Conservation (phyloP, 2,797 vertebrate species). For the Coilia nasus region DNA sequence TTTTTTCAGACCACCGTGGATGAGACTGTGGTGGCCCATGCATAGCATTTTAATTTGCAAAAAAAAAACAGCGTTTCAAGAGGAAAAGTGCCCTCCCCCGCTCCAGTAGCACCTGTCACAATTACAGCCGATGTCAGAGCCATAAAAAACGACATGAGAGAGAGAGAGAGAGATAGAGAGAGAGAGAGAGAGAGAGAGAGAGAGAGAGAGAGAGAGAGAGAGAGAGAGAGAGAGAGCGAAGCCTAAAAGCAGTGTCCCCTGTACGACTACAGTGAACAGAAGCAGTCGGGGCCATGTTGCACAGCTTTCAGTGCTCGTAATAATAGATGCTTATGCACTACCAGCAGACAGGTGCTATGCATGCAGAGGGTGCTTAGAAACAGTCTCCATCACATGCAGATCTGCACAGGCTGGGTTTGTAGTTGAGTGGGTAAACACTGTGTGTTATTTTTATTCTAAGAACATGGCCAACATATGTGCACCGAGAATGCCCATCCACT, state of each 20-base stretch:
- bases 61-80: background rate
- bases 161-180: too few relatives aligned
- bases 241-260: background rate
- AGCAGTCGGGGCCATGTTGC: background rate
- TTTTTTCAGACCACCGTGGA: background rate
- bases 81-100: conserved; percentile 35
- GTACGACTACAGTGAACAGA: background rate
- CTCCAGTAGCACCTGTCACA: conserved; percentile 41
- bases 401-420: background rate
- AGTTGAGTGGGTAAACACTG: background rate
- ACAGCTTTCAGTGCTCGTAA: background rate
- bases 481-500: too few relatives aligned
- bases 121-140: conserved; percentile 35
- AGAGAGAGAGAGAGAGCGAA: background rate
- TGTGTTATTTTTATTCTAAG: background rate
- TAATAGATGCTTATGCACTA: background rate
- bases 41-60: conserved; percentile 31
- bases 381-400: background rate
- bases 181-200: too few relatives aligned
- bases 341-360: too few relatives aligned
- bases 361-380: too few relatives aligned
- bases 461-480: background rate
- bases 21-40: background rate
- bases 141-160: background rate
- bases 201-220: too few relatives aligned